These are phyloP conservation scores for Theropithecus gelada DNA, from an alignment of 2,113 vertebrate species.

Conservation along the genomic window DNA sequence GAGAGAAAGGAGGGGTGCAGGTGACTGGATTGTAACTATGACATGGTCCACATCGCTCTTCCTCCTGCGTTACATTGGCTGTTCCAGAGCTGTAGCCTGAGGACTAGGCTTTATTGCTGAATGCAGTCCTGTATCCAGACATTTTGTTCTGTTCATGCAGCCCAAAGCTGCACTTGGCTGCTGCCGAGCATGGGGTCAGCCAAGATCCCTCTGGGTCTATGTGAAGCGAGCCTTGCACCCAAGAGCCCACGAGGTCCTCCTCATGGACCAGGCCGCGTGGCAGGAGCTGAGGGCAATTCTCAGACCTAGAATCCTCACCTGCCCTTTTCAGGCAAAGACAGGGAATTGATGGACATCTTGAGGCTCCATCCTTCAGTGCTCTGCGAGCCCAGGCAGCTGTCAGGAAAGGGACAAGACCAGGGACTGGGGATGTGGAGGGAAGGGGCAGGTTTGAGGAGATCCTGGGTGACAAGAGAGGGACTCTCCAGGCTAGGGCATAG, in stretches of 20 bases:
- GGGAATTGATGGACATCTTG: background rate
- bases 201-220: background rate
- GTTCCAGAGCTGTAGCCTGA: background rate
- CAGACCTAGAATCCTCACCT: background rate
- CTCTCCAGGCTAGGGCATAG: background rate
- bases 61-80: rapidly evolving
- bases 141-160: background rate
- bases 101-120: background rate
- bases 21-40: background rate
- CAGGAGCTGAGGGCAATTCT: background rate
- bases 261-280: background rate
- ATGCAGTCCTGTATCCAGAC: background rate
- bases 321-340: background rate
- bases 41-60: background rate
- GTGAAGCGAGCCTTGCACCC: background rate
- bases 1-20: background rate
- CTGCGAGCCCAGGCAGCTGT: background rate
- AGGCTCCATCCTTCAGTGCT: background rate
- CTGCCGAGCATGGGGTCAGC: background rate
- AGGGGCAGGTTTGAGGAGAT: background rate
- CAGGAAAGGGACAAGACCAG: background rate
- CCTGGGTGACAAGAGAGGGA: background rate
- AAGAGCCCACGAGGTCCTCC: background rate
- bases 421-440: background rate
- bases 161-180: background rate